These are phyloP conservation scores for Eupsilia transversa DNA, from an alignment of 2,888 invertebrate species.

Conservation along the genomic window DNA sequence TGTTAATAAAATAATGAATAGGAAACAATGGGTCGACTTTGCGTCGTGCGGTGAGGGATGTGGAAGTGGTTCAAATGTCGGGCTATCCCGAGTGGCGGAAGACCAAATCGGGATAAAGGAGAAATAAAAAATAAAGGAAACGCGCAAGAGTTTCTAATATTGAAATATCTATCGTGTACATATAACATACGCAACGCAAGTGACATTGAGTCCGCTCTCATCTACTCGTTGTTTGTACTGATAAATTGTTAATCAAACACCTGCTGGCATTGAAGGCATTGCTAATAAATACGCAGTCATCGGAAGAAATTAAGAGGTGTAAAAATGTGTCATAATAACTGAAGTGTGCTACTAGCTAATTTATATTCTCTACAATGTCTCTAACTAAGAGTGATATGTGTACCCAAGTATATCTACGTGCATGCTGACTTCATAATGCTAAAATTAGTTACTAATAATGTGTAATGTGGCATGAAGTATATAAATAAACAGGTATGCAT, in stretches of 20 bases:
- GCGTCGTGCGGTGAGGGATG: conserved; percentile 81
- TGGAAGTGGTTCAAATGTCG: conserved; percentile 68
- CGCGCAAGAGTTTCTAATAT: conserved; percentile 58
- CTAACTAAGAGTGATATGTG: conserved; percentile 81
- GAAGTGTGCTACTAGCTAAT: conserved; percentile 74
- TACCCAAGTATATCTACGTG: conserved; percentile 81
- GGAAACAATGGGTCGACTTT: conserved; percentile 88
- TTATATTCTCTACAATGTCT: conserved; percentile 77
- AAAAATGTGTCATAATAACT: conserved; percentile 66
- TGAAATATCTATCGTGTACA: conserved; percentile 67
- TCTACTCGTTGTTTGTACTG: conserved; percentile 72
- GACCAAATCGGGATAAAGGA: conserved; percentile 39
- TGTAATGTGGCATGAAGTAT: conserved; percentile 77
- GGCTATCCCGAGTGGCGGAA: conserved; percentile 42
- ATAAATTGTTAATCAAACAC: conserved; percentile 77
- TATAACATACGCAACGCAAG: conserved; percentile 69
- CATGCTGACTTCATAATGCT: conserved; percentile 85
- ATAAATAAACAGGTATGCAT: conserved; percentile 81
- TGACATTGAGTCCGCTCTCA: conserved; percentile 74
- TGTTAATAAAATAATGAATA: conserved; percentile 74
- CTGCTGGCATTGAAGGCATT: conserved; percentile 76
- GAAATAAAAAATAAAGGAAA: conserved; percentile 40
- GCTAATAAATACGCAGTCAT: conserved; percentile 71
- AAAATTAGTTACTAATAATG: conserved; percentile 81
- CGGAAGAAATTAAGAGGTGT: conserved; percentile 71